Evolutionary conservation across 2,113 vertebrate species (phyloP).

Genomic region (Zingel zingel): DNA sequence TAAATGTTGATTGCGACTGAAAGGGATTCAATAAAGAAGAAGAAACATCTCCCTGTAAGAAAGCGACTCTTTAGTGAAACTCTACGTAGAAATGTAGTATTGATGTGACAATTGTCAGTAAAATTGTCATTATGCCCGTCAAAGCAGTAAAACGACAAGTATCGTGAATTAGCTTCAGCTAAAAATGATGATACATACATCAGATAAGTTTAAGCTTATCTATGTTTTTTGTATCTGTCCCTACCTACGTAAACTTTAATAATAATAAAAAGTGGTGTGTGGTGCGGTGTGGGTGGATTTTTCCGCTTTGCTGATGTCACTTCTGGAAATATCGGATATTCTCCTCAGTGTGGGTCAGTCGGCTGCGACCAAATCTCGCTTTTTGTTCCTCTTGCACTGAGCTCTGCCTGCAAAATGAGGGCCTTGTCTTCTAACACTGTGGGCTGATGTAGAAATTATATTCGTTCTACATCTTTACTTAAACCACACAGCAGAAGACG

Average conservation of each 20-base stretch:
- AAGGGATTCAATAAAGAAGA: too few relatives aligned
- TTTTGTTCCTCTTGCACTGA: not conserved
- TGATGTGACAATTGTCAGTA: not conserved
- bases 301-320: not conserved
- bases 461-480: not conserved
- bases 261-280: not conserved
- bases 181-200: too few relatives aligned
- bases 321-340: not conserved
- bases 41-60: too few relatives aligned
- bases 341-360: not conserved
- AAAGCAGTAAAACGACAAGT: not conserved
- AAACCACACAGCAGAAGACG: not conserved
- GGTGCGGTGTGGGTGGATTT: not conserved
- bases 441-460: not conserved
- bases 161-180: too few relatives aligned
- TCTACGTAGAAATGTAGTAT: too few relatives aligned
- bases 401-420: not conserved
- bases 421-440: not conserved
- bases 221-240: too few relatives aligned
- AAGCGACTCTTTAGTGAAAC: too few relatives aligned
- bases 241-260: too few relatives aligned
- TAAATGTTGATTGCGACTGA: not conserved
- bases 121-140: not conserved
- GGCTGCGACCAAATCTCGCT: not conserved
- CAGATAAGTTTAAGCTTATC: too few relatives aligned